Evolutionary conservation across 2,888 invertebrate genomes (phyloP).

Genomic region (Eupithecia pulchellata): DNA sequence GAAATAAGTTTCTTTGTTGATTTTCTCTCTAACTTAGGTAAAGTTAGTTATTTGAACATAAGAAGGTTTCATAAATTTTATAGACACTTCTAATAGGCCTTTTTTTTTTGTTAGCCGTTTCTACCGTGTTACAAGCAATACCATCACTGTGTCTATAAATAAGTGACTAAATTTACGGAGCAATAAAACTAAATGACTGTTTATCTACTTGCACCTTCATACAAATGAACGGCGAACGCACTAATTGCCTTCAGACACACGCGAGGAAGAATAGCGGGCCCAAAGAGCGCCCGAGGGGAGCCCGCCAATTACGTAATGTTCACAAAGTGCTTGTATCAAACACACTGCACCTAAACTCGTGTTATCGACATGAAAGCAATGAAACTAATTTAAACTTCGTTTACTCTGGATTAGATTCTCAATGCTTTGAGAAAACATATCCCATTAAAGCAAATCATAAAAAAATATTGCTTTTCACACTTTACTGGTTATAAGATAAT

Average conservation of each 20-base stretch:
- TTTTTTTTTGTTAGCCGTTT: background rate
- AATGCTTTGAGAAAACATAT: background rate
- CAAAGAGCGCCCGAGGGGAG: conserved; percentile 7
- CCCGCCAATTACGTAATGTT: conserved; percentile 18
- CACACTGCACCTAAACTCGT: conserved; percentile 3
- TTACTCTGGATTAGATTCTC: background rate
- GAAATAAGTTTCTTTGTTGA: background rate
- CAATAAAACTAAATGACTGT: conserved; percentile 15
- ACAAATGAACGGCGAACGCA: conserved; percentile 19
- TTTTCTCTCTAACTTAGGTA: background rate
- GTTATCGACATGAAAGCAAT: background rate
- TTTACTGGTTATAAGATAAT: background rate
- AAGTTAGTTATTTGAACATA: background rate
- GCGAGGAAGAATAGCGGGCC: conserved; percentile 25
- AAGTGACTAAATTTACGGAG: background rate
- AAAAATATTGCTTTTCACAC: background rate
- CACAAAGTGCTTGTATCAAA: conserved; percentile 11
- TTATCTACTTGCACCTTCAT: conserved; percentile 18
- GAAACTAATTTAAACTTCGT: background rate
- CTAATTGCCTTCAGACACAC: conserved; percentile 25
- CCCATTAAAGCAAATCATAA: background rate
- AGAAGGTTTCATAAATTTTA: background rate
- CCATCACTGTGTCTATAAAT: background rate
- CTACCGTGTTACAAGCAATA: background rate
- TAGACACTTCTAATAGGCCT: background rate